Evolutionary conservation across 1,140 invertebrate genomes (phyloP).

Genomic region (Nasonia giraulti): DNA sequence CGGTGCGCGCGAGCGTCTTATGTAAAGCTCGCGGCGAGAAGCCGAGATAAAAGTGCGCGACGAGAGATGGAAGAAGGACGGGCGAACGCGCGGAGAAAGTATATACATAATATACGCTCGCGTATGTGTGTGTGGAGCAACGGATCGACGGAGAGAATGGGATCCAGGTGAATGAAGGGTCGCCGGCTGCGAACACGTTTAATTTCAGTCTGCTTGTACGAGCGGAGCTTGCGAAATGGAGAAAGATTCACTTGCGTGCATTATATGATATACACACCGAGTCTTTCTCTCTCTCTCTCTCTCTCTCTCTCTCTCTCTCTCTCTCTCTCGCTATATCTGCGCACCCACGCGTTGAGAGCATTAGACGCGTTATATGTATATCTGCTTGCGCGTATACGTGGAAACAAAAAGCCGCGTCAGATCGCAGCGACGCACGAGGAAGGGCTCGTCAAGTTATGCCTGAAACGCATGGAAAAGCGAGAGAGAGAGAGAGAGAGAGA

Average conservation of each 20-base stretch:
- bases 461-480: constrained; percentile 11
- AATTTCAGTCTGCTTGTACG: background rate
- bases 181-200: background rate
- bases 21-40: constrained; percentile 23
- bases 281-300: too few relatives aligned
- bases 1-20: background rate
- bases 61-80: constrained; percentile 13
- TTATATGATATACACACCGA: constrained; percentile 4
- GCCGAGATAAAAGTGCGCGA: background rate
- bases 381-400: background rate
- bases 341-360: background rate
- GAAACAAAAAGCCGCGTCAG: background rate
- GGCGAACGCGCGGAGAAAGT: constrained; percentile 32
- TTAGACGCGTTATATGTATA: background rate
- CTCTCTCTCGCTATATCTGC: background rate
- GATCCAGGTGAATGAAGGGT: constrained; percentile 37
- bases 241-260: background rate
- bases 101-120: background rate
- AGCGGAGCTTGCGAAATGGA: background rate
- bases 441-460: constrained; percentile 25
- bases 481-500: constrained; percentile 15
- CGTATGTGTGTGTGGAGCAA: background rate
- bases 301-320: background rate
- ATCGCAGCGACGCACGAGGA: background rate
- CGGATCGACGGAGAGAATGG: background rate